Conservation (phyloP, 2,113 vertebrate genomes). For the Gadus macrocephalus region DNA sequence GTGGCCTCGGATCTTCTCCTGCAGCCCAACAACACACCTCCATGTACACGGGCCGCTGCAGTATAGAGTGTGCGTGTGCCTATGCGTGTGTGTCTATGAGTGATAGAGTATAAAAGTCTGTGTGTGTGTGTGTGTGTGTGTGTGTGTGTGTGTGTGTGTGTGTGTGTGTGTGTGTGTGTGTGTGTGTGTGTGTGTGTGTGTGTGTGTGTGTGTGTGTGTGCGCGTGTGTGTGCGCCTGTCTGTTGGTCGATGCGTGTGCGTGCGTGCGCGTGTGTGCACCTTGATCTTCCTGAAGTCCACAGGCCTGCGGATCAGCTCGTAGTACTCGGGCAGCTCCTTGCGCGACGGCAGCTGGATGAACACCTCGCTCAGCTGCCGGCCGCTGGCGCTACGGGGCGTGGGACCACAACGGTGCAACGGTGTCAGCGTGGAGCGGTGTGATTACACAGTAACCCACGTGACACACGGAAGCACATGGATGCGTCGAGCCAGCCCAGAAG, state of each 20-base stretch:
- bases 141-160: slow-evolving; percentile 1
- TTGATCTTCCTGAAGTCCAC: slow-evolving; percentile 98
- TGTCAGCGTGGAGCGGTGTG: background rate
- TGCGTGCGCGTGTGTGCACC: slow-evolving; percentile 54
- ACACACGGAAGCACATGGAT: too few species aligned
- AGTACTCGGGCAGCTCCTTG: slow-evolving; percentile 96
- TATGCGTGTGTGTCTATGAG: background rate
- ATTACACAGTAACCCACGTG: too few species aligned
- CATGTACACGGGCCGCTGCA: background rate
- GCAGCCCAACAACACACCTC: background rate
- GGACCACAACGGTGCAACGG: background rate
- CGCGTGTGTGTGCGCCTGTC: slow-evolving; percentile 1
- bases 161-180: background rate
- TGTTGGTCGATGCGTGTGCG: too few species aligned
- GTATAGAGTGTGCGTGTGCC: background rate
- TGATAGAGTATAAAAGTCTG: too few species aligned
- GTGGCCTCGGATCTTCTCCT: slow-evolving; percentile 90
- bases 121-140: too few species aligned
- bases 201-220: too few species aligned
- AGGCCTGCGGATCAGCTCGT: slow-evolving; percentile 94
- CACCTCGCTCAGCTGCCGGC: slow-evolving; percentile 92
- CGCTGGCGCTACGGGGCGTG: slow-evolving; percentile 67
- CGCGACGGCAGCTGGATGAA: slow-evolving; percentile 96
- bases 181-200: too few species aligned
- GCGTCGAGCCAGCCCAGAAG: too few species aligned